Base-by-base conservation (phyloP, 1,140 invertebrate genomes). In the Brachionus rotundiformis region DNA sequence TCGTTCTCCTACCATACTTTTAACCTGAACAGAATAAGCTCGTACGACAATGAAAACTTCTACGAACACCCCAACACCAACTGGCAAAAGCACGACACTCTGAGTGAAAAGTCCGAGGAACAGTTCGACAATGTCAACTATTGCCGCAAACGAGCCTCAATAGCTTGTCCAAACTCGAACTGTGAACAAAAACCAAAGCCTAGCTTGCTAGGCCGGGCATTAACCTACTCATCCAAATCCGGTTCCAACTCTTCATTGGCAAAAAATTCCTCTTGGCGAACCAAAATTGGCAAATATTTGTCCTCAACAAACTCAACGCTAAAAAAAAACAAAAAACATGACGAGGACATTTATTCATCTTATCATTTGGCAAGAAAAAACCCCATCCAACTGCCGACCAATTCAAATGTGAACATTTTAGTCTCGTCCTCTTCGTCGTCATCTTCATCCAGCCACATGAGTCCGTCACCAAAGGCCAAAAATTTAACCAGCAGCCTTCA, bases 271-370 rank as follows among this genome's bases (percentile, higher is more conserved):
- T 59, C 47, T 10, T 79, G 76, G 76, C 44, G 76, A 0, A 6
- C 47, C 29, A 79, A 63, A 31, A 25, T 79, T 25, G 76, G 47
- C 19, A 79, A 79, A 59, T 79, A 79, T 11, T 25, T 79, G 36
- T 19, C 47, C 10, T 19, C n/a, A 11, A 16, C 33, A 10, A 79
- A 63, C 33, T 79, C 47, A 3, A 47, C 25, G 6, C 7, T 47
- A 2, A 4, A 13, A 11, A 79, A 63, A 39, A 31, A 16, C 11
- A 61, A 41, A 73, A 44, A 13, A 11, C 6, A n/a, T 2, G 76
- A 79, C 33, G 76, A 79, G 25, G 76, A 79, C 47, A 59, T 29
- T 25, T 79, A 79, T n/a, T 79, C 76, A 13, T 54, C 76, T 13
- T 79, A 59, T 59, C 76, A 79, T 39, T 79, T 79, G 47, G 16